phyloP scores from a whole-genome alignment of 2,113 vertebrate species.

The Lagopus leucura region DNA sequence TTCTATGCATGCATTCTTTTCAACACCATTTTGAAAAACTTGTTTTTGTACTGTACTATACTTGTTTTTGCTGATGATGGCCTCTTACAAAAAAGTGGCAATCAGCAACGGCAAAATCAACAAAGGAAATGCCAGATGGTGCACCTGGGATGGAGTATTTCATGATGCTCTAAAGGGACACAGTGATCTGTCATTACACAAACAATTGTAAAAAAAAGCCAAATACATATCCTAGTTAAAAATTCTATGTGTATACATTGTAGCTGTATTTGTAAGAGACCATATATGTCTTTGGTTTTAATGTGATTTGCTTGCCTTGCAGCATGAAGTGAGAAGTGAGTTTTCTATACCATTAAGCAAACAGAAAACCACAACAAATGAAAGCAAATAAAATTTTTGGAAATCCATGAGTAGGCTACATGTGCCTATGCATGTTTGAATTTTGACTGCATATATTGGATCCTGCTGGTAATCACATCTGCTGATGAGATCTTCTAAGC shows the following conservation, averaged over 20 bases:
- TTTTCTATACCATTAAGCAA: neutral
- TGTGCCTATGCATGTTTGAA: neutral
- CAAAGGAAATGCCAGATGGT: neutral
- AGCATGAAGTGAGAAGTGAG: accelerated
- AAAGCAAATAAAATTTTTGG: neutral
- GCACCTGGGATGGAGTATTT: neutral
- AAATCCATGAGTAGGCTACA: neutral
- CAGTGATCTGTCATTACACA: neutral
- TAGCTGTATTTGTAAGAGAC: neutral
- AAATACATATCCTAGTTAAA: neutral
- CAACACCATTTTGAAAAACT: neutral
- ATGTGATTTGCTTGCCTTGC: neutral
- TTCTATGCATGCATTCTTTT: accelerated
- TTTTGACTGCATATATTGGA: neutral
- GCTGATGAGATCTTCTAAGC: neutral
- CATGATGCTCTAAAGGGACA: neutral
- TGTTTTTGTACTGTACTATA: neutral
- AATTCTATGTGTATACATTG: neutral
- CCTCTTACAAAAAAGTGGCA: neutral
- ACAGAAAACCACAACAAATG: neutral
- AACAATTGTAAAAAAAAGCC: neutral
- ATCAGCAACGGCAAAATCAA: neutral
- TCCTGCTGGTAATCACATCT: neutral
- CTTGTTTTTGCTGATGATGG: neutral
- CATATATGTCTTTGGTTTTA: neutral